Conservation (phyloP, 1,140 invertebrate species). For the Drosophila prosaltans region DNA sequence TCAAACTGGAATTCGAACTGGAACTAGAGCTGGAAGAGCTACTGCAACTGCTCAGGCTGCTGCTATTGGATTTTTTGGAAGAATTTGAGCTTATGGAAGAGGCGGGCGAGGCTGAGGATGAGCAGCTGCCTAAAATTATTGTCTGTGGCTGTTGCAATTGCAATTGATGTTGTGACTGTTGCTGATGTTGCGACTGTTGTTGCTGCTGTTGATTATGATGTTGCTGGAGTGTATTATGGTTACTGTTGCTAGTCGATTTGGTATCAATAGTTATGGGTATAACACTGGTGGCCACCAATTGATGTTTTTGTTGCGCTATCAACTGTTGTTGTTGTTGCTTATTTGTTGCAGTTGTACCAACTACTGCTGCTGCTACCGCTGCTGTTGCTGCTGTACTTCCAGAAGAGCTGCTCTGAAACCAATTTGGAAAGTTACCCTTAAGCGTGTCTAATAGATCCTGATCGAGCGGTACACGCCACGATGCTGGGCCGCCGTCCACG, state of each 20-base stretch:
- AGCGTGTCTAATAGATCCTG: constrained; percentile 95
- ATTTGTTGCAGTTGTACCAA: constrained; percentile 59
- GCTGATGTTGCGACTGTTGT: constrained; percentile 51
- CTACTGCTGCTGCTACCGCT: constrained; percentile 63
- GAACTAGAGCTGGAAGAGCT: constrained; percentile 34
- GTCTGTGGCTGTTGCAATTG: constrained; percentile 47
- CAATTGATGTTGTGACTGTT: constrained; percentile 47
- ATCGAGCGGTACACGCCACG: constrained; percentile 95
- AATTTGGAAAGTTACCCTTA: constrained; percentile 94
- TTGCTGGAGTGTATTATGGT: constrained; percentile 71
- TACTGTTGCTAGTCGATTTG: constrained; percentile 48
- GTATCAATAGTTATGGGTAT: constrained; percentile 77
- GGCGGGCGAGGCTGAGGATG: constrained; percentile 73
- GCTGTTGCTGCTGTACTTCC: constrained; percentile 25
- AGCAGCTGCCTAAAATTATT: constrained; percentile 57
- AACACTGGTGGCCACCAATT: constrained; percentile 62
- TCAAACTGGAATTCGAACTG: constrained; percentile 35
- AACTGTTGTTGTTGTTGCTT: background rate
- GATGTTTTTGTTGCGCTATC: constrained; percentile 37
- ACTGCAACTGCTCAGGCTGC: constrained; percentile 64
- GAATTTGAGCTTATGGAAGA: constrained; percentile 76
- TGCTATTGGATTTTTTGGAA: constrained; percentile 72
- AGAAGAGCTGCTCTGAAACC: constrained; percentile 87
- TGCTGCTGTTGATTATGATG: constrained; percentile 36
- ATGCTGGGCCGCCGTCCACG: constrained; percentile 90